Evolutionary conservation across 2,888 invertebrate species (phyloP), one percentile per base, ranked within the genome.

Genomic region (Noctua fimbriata): DNA sequence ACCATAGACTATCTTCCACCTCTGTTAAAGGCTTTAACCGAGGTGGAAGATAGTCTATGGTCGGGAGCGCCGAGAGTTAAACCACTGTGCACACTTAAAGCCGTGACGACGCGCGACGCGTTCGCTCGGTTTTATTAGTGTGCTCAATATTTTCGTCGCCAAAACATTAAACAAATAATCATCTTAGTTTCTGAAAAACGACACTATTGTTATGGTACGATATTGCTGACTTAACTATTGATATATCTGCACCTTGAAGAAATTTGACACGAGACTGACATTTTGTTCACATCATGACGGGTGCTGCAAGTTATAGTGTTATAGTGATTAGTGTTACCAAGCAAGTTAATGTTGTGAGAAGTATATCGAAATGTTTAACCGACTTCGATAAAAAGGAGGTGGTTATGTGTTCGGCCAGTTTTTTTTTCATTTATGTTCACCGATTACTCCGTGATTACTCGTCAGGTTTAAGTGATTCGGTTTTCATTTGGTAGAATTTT

Each of bases 151-250:
- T 52, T 21, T 47, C 21, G 16, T 21, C 16, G 44, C 12, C n/a
- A 24, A 49, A 36, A 16, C 21, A 65, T n/a, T 6, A 32, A 65
- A 44, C 16, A 44, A 47, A 55, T 55, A 21, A n/a, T 44, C n/a
- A 6, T 18, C 5, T n/a, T n/a, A 12, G 18, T 44, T 44, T 44
- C 32, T 44, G 16, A 21, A 78, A 44, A 52, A 7, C 10, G 21
- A n/a, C 5, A 1, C 9, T 10, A 18, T 52, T 32, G 14, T 21
- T 36, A 36, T 16, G 79, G 77, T 78, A 55, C 66, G 65, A 47
- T 47, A 47, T 66, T 79, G 32, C 47, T 79, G 21, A 79, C 16
- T 77, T 55, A 52, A 52, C 12, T 32, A 44, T 55, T 60, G 28
- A n/a, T n/a, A 18, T 28, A 9, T n/a, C 58, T 14, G n/a, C n/a